phyloP scores from a whole-genome alignment of 2,888 invertebrate genomes.

The Meteorus cinctellus region DNA sequence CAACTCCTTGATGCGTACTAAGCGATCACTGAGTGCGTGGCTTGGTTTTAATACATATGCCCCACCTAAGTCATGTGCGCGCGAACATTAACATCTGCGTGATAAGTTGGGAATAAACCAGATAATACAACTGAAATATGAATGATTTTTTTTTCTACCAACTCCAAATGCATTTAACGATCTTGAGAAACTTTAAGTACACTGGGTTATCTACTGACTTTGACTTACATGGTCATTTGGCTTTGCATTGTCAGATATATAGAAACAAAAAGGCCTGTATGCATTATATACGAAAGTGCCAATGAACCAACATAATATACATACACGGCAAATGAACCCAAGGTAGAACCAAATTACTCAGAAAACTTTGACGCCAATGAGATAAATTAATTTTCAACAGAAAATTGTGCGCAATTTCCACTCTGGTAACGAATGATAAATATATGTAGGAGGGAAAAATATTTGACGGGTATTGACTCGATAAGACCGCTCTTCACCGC shows the following conservation, averaged over 20 bases:
- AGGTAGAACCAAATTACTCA: neutral
- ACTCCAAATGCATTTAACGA: conserved; percentile 10
- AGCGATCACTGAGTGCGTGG: conserved; percentile 33
- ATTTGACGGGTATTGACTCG: conserved; percentile 6
- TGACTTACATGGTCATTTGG: neutral
- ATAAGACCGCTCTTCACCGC: conserved; percentile 20
- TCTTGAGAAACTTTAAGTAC: neutral
- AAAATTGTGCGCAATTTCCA: neutral
- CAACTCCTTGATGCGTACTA: conserved; percentile 45
- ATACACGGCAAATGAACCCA: neutral
- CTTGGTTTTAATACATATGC: conserved; percentile 51
- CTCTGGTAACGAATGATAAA: neutral
- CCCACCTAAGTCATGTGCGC: conserved; percentile 37
- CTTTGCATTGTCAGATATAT: neutral
- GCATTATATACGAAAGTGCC: neutral
- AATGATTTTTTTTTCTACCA: conserved; percentile 7
- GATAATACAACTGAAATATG: conserved; percentile 42
- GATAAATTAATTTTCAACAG: neutral
- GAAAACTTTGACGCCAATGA: neutral
- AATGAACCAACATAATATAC: neutral
- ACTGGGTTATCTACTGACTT: neutral
- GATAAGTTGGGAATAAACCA: conserved; percentile 52
- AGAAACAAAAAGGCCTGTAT: neutral
- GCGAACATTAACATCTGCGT: conserved; percentile 38
- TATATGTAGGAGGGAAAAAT: neutral